These are phyloP conservation scores for Sphyrna mokarran DNA, from an alignment of 2,113 vertebrate genomes.

Conservation along the genomic window DNA sequence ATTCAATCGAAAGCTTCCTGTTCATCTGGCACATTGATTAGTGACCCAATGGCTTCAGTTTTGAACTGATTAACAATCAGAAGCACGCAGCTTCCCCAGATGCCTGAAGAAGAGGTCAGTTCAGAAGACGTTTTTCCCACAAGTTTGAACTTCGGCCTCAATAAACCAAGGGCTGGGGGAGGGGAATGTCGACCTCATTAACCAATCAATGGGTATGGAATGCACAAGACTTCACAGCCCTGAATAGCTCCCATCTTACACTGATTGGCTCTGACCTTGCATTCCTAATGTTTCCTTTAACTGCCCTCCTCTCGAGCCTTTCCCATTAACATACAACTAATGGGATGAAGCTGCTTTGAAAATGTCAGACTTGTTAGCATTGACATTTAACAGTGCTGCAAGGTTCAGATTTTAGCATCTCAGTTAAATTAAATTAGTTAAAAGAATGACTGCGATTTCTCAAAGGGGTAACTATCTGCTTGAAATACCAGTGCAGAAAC, in stretches of 20 bases:
- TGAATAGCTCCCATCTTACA: background rate
- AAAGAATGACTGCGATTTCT: background rate
- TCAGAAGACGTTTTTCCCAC: background rate
- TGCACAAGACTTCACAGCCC: conserved; percentile 1
- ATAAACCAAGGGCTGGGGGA: background rate
- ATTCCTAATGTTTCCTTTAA: background rate
- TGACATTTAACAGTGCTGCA: conserved; percentile 18
- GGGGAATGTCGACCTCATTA: background rate
- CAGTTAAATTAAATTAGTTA: conserved; percentile 31
- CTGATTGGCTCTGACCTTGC: background rate
- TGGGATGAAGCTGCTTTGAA: conserved; percentile 29
- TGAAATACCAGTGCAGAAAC: background rate
- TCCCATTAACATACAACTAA: conserved; percentile 9
- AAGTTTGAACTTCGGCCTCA: background rate
- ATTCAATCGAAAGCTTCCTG: background rate
- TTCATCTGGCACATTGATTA: background rate
- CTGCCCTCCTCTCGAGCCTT: background rate
- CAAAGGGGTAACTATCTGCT: background rate
- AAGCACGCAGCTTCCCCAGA: background rate
- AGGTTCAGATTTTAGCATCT: conserved; percentile 32
- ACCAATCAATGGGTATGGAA: background rate
- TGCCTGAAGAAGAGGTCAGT: background rate
- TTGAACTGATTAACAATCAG: background rate
- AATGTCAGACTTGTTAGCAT: conserved; percentile 19
- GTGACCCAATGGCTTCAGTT: background rate